A percentile compares a stretch with the other conserved stretches of the same genome.
Evolutionary conservation across 2,113 vertebrate genomes (phyloP).

Genomic region (Cygnus atratus): DNA sequence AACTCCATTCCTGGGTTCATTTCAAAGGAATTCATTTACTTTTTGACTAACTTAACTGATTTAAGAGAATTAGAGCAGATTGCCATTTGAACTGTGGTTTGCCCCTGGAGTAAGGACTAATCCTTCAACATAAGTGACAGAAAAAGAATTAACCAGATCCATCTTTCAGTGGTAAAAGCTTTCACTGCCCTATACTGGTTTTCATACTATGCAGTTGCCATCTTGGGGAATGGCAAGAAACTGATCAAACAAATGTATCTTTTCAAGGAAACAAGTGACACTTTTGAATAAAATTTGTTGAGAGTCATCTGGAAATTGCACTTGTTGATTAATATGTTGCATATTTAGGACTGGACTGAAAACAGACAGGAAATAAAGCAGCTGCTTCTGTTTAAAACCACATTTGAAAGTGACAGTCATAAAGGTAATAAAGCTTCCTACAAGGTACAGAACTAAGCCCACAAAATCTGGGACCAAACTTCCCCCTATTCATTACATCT

Average conservation of each 20-base stretch:
- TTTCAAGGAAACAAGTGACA: background rate
- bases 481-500: background rate
- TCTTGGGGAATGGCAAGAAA: background rate
- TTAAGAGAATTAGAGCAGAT: background rate
- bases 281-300: background rate
- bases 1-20: background rate
- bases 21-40: background rate
- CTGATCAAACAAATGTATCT: background rate
- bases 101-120: background rate
- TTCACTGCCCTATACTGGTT: background rate
- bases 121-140: background rate
- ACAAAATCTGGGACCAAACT: background rate
- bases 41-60: background rate
- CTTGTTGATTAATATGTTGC: background rate
- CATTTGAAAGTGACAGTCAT: background rate
- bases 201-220: background rate
- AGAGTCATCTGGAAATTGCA: background rate
- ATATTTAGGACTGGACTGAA: background rate
- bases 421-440: background rate
- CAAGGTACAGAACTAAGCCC: background rate
- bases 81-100: background rate
- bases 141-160: background rate
- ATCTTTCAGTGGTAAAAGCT: background rate
- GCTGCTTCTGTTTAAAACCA: background rate
- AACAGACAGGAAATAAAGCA: slow-evolving; percentile 3